Evolutionary conservation across 2,888 invertebrate genomes (phyloP).

Genomic region (Dryobotodes eremita): DNA sequence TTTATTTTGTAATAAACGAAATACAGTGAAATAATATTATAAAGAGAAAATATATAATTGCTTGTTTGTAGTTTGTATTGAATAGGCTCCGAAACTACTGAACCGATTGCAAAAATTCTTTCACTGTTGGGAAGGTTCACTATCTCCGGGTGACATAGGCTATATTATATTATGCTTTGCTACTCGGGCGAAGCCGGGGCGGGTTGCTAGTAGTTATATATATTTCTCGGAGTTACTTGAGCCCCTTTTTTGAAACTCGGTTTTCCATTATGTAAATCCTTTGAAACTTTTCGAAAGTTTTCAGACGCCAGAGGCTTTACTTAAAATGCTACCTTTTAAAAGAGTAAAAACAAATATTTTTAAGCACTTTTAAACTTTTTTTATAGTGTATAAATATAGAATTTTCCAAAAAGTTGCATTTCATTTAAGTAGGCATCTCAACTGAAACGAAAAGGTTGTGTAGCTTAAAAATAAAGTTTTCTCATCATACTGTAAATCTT

Average conservation of each 20-base stretch:
- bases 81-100: too few species aligned
- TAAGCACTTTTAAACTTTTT: neutral
- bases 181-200: too few species aligned
- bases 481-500: neutral
- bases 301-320: neutral
- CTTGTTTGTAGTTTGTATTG: too few species aligned
- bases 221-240: neutral
- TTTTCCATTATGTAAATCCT: constrained; percentile 2
- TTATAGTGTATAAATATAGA: neutral
- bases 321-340: constrained; percentile 1
- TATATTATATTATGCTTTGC: too few species aligned
- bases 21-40: too few species aligned
- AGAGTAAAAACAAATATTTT: neutral
- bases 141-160: too few species aligned
- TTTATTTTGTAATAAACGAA: too few species aligned
- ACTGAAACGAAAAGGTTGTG: neutral
- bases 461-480: neutral
- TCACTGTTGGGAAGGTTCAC: too few species aligned
- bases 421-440: neutral
- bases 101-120: too few species aligned
- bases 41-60: too few species aligned
- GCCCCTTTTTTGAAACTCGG: neutral
- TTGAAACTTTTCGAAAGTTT: neutral
- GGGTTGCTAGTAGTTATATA: too few species aligned
- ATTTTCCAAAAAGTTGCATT: neutral